Conservation (phyloP, 53 echinoderm and acorn worm genomes). For the Luidia sarsii region DNA sequence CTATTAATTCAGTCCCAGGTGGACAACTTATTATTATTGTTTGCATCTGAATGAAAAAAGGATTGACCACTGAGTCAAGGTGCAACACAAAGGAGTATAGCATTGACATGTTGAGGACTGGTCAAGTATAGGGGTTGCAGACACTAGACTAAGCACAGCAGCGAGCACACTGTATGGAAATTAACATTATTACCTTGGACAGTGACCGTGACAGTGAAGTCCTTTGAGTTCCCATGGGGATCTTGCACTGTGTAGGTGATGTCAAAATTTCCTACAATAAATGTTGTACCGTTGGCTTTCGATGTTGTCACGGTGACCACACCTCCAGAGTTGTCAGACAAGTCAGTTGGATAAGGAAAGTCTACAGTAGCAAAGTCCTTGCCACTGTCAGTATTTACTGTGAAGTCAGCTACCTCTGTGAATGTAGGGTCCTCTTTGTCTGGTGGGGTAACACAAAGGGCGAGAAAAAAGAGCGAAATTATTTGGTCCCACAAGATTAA, state of each 20-base stretch:
- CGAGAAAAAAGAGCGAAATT: too few relatives aligned
- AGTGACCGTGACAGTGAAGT: conserved; percentile 29
- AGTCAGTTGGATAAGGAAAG: neutral
- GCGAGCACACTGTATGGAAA: too few relatives aligned
- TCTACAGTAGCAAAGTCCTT: neutral
- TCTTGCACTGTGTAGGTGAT: conserved; percentile 50
- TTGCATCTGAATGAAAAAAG: too few relatives aligned
- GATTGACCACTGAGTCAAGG: too few relatives aligned
- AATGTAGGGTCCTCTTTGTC: neutral
- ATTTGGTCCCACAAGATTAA: too few relatives aligned
- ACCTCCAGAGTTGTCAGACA: neutral
- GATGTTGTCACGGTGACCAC: neutral
- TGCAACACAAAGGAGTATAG: too few relatives aligned
- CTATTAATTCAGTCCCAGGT: too few relatives aligned
- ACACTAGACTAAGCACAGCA: too few relatives aligned
- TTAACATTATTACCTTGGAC: conserved; percentile 29
- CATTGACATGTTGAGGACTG: too few relatives aligned
- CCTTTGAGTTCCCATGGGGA: conserved; percentile 22
- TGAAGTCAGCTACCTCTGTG: neutral
- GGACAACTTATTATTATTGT: too few relatives aligned
- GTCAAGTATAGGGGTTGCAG: too few relatives aligned
- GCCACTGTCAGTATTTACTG: neutral
- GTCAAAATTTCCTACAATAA: neutral
- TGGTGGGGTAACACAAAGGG: too few relatives aligned
- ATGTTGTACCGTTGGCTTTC: neutral